A percentile compares a stretch with the other conserved stretches of the same genome.
phyloP scores from a whole-genome alignment of 2,888 invertebrate genomes.

The Eucera pruinosa region DNA sequence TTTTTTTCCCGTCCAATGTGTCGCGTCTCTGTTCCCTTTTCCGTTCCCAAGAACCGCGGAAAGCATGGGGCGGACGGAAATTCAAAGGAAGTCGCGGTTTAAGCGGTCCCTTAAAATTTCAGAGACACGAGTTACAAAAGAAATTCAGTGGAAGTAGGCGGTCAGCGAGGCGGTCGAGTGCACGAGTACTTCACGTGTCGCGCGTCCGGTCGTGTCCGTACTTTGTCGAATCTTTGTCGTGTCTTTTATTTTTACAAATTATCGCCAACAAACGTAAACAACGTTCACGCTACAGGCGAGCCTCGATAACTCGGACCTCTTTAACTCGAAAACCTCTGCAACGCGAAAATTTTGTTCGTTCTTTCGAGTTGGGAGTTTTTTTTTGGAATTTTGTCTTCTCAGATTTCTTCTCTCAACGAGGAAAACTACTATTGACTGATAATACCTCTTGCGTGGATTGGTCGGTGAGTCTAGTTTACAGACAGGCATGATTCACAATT shows the following conservation, averaged over 20 bases:
- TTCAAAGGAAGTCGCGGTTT: constrained; percentile 26
- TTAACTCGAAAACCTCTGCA: no score
- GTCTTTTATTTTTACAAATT: not conserved
- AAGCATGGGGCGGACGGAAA: constrained; percentile 11
- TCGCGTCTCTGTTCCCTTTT: not conserved
- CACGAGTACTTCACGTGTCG: not conserved
- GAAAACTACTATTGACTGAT: no score
- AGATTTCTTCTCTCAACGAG: no score
- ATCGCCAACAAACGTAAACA: no score
- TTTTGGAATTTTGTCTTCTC: no score
- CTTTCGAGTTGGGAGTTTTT: no score
- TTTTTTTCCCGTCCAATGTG: not conserved
- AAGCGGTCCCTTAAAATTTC: constrained; percentile 22
- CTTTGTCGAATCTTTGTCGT: constrained; percentile 13
- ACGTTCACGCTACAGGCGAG: no score
- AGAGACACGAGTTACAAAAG: constrained; percentile 23
- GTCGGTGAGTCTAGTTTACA: no score
- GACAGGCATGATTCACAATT: no score
- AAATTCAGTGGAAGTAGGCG: constrained; percentile 36
- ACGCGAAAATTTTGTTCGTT: no score
- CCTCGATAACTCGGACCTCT: no score
- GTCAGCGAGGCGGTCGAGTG: not conserved
- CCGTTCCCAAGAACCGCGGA: constrained; percentile 1
- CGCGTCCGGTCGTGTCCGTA: not conserved
- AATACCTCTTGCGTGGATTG: no score